Conservation (phyloP, 1,140 invertebrate species). For the Drosophila bocqueti region DNA sequence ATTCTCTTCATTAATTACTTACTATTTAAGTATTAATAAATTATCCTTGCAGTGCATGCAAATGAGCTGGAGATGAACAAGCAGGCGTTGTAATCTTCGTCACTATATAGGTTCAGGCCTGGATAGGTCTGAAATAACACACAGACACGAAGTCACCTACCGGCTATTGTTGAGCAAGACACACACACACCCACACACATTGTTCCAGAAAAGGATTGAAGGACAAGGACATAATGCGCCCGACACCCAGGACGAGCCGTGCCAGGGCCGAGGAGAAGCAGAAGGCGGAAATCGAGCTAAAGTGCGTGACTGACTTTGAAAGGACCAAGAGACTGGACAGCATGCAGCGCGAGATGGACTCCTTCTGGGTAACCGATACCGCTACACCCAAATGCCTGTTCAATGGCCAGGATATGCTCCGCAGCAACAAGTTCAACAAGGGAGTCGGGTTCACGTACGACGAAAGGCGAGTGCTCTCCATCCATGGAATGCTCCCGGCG, state of each 20-base stretch:
- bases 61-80: constrained; percentile 22
- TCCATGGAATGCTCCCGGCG: constrained; percentile 93
- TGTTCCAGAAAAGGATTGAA: neutral
- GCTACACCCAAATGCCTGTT: neutral
- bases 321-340: constrained; percentile 1
- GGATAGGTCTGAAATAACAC: constrained; percentile 13
- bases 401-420: neutral
- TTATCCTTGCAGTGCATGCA: constrained; percentile 14
- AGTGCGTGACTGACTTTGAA: constrained; percentile 17
- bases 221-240: constrained; percentile 17
- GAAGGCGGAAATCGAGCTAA: neutral
- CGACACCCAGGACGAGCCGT: neutral
- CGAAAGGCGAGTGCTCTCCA: constrained; percentile 93
- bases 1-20: neutral
- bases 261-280: neutral
- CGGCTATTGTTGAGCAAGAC: constrained; percentile 2
- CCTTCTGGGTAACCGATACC: constrained; percentile 47
- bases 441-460: constrained; percentile 94
- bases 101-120: constrained; percentile 42
- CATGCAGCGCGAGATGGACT: constrained; percentile 20
- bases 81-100: constrained; percentile 34
- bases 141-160: neutral
- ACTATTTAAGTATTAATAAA: neutral
- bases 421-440: constrained; percentile 84
- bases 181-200: neutral